These are phyloP conservation scores for Ceratotherium simum DNA, from an alignment of 2,113 vertebrate genomes.

Conservation along the genomic window DNA sequence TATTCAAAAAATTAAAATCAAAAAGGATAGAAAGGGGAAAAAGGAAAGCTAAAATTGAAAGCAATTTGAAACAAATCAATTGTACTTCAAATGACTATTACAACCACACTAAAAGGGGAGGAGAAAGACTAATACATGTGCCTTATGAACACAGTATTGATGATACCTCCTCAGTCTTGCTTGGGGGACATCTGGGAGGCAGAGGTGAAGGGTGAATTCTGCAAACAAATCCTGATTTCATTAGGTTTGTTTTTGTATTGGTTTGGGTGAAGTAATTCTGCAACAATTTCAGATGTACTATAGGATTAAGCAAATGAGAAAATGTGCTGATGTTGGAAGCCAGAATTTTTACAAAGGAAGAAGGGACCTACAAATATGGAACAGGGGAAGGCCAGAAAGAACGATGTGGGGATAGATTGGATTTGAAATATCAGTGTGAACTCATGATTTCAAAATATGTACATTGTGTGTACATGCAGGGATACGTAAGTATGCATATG, in stretches of 20 bases:
- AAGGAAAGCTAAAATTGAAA: background rate
- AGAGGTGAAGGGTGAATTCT: background rate
- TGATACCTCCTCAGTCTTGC: too few species aligned
- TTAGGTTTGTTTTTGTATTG: background rate
- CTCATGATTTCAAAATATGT: background rate
- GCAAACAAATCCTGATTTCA: background rate
- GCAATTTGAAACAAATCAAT: background rate
- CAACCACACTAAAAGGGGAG: background rate
- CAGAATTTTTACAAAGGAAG: background rate
- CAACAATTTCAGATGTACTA: background rate
- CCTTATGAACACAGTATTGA: background rate
- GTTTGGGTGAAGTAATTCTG: background rate
- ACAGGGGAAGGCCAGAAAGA: background rate
- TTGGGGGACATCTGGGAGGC: background rate
- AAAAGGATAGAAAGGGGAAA: background rate
- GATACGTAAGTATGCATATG: background rate
- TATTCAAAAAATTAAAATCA: background rate
- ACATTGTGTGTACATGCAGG: background rate
- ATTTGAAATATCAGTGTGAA: background rate
- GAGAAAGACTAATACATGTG: background rate
- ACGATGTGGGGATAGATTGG: background rate
- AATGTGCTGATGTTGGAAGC: background rate
- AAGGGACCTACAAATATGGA: background rate
- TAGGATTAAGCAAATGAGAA: background rate
- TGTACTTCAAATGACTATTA: background rate